A percentile compares a stretch with the other conserved stretches of the same genome.
phyloP scores from a whole-genome alignment of 1,140 invertebrate genomes.

The Eubasilissa regina region DNA sequence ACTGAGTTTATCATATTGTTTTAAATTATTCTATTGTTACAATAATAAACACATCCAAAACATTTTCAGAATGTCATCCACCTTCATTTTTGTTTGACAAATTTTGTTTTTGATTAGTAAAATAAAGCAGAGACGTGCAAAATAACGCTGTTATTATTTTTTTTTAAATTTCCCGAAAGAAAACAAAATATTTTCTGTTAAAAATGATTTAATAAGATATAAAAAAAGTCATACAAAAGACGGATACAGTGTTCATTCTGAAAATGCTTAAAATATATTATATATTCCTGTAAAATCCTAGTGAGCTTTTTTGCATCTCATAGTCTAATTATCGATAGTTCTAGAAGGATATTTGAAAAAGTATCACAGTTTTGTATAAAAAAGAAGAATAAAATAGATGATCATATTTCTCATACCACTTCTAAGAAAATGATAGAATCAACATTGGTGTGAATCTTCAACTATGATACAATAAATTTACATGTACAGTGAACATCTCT shows the following conservation, averaged over 20 bases:
- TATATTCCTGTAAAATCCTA: not conserved
- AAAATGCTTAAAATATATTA: conserved; percentile 38
- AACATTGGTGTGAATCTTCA: too few species aligned
- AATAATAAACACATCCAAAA: conserved; percentile 26
- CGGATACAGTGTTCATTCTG: conserved; percentile 45
- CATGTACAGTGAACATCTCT: too few species aligned
- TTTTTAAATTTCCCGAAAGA: conserved; percentile 18
- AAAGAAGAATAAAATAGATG: too few species aligned
- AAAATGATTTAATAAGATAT: conserved; percentile 42
- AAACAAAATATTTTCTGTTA: conserved; percentile 44
- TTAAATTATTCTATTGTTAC: not conserved
- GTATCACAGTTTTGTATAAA: too few species aligned
- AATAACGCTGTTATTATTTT: conserved; percentile 25
- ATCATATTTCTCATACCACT: too few species aligned
- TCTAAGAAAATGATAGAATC: too few species aligned
- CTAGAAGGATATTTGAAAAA: too few species aligned
- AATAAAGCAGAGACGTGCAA: not conserved
- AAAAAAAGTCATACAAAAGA: conserved; percentile 43
- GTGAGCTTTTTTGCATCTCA: not conserved
- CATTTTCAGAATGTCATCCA: conserved; percentile 53
- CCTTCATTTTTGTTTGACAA: conserved; percentile 48
- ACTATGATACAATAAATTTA: too few species aligned
- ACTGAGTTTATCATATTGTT: not conserved
- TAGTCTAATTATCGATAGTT: too few species aligned
- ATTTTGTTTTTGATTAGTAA: not conserved